Conservation (phyloP, 2,113 vertebrate genomes). For the Formicarius rufipectus region DNA sequence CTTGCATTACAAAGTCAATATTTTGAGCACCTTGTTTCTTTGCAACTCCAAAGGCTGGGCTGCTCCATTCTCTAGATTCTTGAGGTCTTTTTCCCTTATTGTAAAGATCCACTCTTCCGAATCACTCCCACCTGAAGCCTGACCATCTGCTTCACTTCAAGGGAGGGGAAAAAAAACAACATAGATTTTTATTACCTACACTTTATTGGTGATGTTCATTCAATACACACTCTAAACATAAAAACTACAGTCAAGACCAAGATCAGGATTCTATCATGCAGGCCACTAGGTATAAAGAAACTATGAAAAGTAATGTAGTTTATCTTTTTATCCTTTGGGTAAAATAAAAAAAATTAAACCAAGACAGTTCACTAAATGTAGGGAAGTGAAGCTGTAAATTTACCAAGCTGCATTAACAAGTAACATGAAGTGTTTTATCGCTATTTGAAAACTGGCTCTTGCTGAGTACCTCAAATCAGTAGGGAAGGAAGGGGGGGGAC, state of each 20-base stretch:
- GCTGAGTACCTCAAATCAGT: background rate
- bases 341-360: background rate
- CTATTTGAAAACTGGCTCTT: background rate
- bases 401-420: background rate
- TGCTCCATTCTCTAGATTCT: conserved; percentile 82
- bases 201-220: background rate
- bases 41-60: conserved; percentile 76
- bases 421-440: background rate
- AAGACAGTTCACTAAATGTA: background rate
- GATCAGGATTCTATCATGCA: background rate
- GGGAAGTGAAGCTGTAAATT: background rate
- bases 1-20: background rate
- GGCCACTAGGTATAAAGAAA: background rate
- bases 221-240: background rate
- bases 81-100: conserved; percentile 85
- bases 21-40: conserved; percentile 73
- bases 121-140: conserved; percentile 84
- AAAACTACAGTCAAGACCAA: background rate
- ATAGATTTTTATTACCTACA: background rate
- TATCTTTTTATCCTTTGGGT: background rate
- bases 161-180: background rate
- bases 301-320: background rate
- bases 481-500: background rate
- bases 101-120: conserved; percentile 90
- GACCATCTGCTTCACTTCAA: conserved; percentile 84